Conservation (phyloP, 2,888 invertebrate species). For the Chrysolina americana region DNA sequence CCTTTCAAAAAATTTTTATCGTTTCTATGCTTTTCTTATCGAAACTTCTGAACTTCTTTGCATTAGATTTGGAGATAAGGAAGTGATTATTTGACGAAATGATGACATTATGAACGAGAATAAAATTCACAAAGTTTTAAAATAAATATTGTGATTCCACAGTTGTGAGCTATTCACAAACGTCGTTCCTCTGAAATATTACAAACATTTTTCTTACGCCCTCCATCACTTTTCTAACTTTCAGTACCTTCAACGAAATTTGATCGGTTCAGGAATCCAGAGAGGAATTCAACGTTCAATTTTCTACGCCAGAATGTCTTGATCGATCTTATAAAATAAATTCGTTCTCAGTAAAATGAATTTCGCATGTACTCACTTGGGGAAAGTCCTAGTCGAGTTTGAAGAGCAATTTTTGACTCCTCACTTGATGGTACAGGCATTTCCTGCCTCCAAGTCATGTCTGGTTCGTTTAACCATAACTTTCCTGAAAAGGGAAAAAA, state of each 20-base stretch:
- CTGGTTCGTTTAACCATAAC: slow-evolving; percentile 70
- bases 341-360: slow-evolving; percentile 23
- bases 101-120: too few relatives aligned
- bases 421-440: slow-evolving; percentile 67
- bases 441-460: slow-evolving; percentile 69
- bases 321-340: slow-evolving; percentile 10
- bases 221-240: not conserved
- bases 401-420: slow-evolving; percentile 69
- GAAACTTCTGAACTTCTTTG: not conserved
- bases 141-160: too few relatives aligned
- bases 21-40: not conserved
- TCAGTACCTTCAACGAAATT: not conserved
- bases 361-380: slow-evolving; percentile 65
- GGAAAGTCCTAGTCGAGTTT: slow-evolving; percentile 69
- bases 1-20: too few relatives aligned
- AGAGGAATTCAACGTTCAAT: not conserved
- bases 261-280: not conserved
- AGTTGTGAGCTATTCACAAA: too few relatives aligned
- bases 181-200: too few relatives aligned
- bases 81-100: too few relatives aligned
- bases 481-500: slow-evolving; percentile 66
- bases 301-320: slow-evolving; percentile 2
- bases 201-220: not conserved
- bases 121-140: too few relatives aligned
- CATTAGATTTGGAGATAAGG: too few relatives aligned